These are phyloP conservation scores for Gracilinanus agilis DNA, from an alignment of 2,113 vertebrate species.

Conservation along the genomic window DNA sequence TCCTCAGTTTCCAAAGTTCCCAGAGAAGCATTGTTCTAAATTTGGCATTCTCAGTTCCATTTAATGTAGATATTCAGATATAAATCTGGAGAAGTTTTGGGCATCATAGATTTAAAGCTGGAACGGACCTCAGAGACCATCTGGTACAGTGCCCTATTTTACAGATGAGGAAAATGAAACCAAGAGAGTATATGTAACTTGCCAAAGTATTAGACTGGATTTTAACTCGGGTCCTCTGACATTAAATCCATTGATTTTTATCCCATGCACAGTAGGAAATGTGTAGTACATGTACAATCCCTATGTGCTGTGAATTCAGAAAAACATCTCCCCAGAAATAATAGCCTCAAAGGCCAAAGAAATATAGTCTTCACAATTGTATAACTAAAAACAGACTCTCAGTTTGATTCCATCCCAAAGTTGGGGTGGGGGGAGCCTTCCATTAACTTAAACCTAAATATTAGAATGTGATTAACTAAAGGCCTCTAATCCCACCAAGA, in stretches of 20 bases:
- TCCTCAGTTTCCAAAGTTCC: background rate
- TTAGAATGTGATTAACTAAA: background rate
- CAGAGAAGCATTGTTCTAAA: fast-evolving
- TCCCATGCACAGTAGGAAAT: background rate
- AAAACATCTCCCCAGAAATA: background rate
- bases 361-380: background rate
- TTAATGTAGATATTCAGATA: background rate
- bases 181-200: background rate
- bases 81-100: background rate
- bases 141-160: background rate
- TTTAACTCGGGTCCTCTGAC: background rate
- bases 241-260: background rate
- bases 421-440: background rate
- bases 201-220: background rate
- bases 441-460: background rate
- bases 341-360: background rate
- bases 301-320: background rate
- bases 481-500: background rate
- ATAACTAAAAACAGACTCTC: background rate
- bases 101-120: background rate
- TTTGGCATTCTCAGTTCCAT: background rate
- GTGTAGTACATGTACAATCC: background rate
- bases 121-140: background rate
- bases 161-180: background rate
- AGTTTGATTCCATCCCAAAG: background rate